Percentiles rank a stretch among this genome's conserved stretches.
Conservation (phyloP, 2,113 vertebrate genomes). For the Oophaga pumilio region DNA sequence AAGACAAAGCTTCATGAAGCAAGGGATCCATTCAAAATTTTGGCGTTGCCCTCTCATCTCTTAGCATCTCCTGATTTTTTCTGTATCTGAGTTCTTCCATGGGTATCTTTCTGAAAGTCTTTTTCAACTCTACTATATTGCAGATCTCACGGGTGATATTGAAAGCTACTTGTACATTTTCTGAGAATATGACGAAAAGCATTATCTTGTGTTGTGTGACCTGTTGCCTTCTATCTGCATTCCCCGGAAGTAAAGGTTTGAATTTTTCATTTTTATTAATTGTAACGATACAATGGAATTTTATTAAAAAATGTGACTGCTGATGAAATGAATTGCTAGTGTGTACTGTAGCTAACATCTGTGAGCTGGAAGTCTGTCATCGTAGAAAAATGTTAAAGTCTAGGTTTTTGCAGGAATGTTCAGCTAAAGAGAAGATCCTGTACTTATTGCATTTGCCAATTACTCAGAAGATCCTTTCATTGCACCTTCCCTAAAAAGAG, state of each 20-base stretch:
- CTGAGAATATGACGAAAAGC: neutral
- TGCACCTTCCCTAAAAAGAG: too few relatives aligned
- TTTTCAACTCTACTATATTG: neutral
- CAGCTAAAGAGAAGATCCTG: too few relatives aligned
- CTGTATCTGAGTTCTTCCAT: neutral
- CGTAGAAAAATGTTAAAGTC: neutral
- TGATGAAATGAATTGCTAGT: neutral
- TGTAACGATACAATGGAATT: neutral
- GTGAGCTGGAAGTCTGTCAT: neutral
- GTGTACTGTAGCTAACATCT: neutral
- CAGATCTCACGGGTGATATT: neutral
- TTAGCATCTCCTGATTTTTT: neutral
- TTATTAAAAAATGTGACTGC: neutral
- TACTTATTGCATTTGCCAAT: too few relatives aligned
- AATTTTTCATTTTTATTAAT: neutral
- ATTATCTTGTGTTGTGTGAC: neutral
- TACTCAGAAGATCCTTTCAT: too few relatives aligned
- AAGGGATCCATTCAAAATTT: neutral
- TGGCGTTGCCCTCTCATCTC: neutral
- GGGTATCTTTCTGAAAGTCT: neutral
- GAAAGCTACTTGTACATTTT: neutral
- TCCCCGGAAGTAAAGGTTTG: conserved; percentile 12
- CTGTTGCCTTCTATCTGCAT: neutral
- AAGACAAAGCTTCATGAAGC: neutral
- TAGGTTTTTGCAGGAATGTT: neutral